Conservation (phyloP, 2,888 invertebrate species). For the Tribolium freemani region DNA sequence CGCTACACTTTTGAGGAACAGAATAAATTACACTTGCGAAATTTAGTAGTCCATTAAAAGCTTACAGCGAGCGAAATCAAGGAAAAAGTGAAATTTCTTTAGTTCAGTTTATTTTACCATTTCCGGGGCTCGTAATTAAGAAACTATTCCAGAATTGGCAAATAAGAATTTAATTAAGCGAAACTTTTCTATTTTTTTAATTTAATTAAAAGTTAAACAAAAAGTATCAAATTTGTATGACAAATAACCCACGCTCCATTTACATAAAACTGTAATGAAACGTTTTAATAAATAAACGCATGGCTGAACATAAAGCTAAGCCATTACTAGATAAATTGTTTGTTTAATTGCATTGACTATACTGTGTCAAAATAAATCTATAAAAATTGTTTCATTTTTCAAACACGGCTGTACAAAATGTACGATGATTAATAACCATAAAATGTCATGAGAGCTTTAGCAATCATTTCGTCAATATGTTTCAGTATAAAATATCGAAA, state of each 20-base stretch:
- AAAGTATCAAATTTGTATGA: no score
- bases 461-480: neutral
- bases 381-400: neutral
- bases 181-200: no score
- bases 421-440: neutral
- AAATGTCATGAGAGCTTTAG: neutral
- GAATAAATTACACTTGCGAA: neutral
- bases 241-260: neutral
- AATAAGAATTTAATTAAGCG: no score
- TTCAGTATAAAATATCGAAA: neutral
- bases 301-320: neutral
- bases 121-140: no score
- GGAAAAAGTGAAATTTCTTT: neutral
- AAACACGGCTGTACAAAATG: neutral
- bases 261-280: neutral
- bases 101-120: no score
- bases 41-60: neutral
- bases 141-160: no score
- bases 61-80: neutral
- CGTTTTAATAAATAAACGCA: neutral
- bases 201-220: no score
- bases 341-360: neutral
- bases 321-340: neutral
- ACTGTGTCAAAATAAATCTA: neutral
- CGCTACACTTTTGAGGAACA: neutral